Evolutionary conservation across 2,888 invertebrate genomes (phyloP).

Genomic region (Cybosia mesomella): DNA sequence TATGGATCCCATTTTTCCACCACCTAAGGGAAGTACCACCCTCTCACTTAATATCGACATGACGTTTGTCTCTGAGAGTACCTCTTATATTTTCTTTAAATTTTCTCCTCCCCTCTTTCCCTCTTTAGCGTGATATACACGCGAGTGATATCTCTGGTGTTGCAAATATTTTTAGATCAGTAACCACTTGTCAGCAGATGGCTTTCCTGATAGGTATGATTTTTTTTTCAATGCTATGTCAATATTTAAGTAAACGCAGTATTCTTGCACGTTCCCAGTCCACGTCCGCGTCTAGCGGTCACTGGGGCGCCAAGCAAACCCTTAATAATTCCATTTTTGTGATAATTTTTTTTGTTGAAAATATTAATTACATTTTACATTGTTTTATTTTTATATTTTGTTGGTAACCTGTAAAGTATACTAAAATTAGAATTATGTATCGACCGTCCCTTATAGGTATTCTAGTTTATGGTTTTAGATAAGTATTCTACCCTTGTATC

Average conservation of each 20-base stretch:
- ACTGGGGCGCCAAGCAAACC: not conserved
- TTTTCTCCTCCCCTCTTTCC: not conserved
- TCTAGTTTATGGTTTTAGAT: conserved; percentile 37
- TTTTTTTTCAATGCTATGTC: not conserved
- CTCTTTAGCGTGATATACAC: not conserved
- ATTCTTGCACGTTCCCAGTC: too few species aligned
- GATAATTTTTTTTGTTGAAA: conserved; percentile 28
- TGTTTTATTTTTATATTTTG: conserved; percentile 27
- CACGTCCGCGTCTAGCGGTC: not conserved
- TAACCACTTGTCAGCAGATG: not conserved
- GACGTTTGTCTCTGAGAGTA: not conserved
- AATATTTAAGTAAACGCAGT: too few species aligned
- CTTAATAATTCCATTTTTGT: conserved; percentile 34
- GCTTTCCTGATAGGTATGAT: not conserved
- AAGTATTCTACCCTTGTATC: conserved; percentile 31
- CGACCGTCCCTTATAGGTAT: conserved; percentile 49
- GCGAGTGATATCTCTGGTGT: not conserved
- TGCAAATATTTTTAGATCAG: not conserved
- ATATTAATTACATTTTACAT: conserved; percentile 19
- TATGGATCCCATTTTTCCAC: not conserved
- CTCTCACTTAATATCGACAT: not conserved
- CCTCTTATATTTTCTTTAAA: not conserved
- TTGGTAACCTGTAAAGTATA: conserved; percentile 34
- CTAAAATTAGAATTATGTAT: conserved; percentile 47
- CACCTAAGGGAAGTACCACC: not conserved